Percentiles rank a stretch among this genome's conserved stretches.
phyloP scores from a whole-genome alignment of 2,888 invertebrate genomes.

The Megamerina dolium region DNA sequence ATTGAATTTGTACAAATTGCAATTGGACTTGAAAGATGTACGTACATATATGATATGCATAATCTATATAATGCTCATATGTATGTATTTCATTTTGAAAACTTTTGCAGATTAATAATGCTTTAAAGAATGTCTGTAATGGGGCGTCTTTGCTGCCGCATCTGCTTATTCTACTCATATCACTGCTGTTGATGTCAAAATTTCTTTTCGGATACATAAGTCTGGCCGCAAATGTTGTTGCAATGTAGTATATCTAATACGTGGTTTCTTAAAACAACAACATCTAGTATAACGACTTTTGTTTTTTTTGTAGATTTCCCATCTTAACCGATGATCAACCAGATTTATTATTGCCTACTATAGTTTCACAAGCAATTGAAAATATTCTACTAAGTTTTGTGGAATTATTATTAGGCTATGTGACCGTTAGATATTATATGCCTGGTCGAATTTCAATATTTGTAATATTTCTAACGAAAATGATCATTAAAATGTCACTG shows the following conservation, averaged over 20 bases:
- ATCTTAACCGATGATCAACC: conserved; percentile 35
- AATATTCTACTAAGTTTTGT: conserved; percentile 31
- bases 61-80: too few species aligned
- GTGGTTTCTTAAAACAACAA: background rate
- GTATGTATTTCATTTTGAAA: too few species aligned
- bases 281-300: background rate
- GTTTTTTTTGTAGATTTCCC: conserved; percentile 32
- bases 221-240: conserved; percentile 38
- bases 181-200: conserved; percentile 31
- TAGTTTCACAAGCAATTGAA: conserved; percentile 34
- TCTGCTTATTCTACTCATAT: conserved; percentile 30
- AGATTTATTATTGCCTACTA: conserved; percentile 39
- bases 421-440: conserved; percentile 29
- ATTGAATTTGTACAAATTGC: conserved; percentile 32
- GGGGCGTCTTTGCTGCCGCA: conserved; percentile 29
- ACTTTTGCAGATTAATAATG: conserved; percentile 14
- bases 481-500: conserved; percentile 27
- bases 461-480: conserved; percentile 29
- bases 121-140: conserved; percentile 15
- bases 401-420: conserved; percentile 34
- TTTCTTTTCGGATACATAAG: conserved; percentile 35
- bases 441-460: conserved; percentile 28
- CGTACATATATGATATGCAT: too few species aligned
- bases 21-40: conserved; percentile 31
- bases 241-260: conserved; percentile 36